Conservation (phyloP, 2,113 vertebrate genomes). For the Tenebrosternarchus preto region DNA sequence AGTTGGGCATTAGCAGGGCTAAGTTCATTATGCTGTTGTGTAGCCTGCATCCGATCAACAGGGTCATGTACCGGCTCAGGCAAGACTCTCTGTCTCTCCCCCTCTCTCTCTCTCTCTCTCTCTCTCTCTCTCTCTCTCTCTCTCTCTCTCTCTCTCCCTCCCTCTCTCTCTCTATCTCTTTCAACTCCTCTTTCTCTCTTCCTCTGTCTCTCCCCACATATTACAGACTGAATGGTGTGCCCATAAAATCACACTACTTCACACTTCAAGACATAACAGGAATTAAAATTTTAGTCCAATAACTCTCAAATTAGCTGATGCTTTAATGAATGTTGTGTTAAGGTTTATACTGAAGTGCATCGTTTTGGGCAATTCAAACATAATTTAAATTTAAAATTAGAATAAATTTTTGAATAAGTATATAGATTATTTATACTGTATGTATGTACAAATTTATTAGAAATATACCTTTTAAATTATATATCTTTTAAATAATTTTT, state of each 20-base stretch:
- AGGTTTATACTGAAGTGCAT: too few species aligned
- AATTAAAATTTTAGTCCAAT: background rate
- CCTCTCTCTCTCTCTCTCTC: constrained; percentile 54
- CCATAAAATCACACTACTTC: background rate
- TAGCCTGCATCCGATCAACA: constrained; percentile 69
- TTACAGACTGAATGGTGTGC: background rate
- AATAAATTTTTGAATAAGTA: background rate
- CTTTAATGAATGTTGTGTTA: background rate
- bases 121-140: constrained; percentile 18
- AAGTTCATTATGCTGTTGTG: constrained; percentile 73
- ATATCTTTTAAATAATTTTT: background rate
- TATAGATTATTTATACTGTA: background rate
- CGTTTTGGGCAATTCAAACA: too few species aligned
- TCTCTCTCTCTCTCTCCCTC: background rate
- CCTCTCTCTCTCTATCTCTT: too few species aligned
- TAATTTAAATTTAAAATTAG: background rate
- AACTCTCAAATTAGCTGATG: background rate
- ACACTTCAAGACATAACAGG: background rate
- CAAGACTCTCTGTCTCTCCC: constrained; percentile 67
- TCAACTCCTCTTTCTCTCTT: background rate
- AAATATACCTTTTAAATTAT: too few species aligned
- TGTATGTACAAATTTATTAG: background rate
- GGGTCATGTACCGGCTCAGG: constrained; percentile 65
- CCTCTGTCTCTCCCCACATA: too few species aligned
- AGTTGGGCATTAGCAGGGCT: constrained; percentile 66